Base-by-base conservation (phyloP, 2,888 invertebrate genomes). In the Nysson spinosus region DNA sequence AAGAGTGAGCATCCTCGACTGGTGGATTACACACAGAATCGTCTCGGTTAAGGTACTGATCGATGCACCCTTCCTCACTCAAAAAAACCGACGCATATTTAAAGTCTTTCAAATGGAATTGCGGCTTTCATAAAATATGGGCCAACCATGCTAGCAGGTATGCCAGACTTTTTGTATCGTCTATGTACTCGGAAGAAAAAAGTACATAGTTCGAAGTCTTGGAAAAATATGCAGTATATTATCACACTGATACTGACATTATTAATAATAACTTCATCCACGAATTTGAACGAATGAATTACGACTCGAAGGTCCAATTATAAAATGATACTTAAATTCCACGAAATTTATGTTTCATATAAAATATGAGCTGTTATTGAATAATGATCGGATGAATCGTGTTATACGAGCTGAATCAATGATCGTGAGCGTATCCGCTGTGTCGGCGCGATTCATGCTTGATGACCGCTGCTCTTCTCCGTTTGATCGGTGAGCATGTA, bases 401-500 rank as follows among this genome's bases (percentile, higher is more conserved):
- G 37, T 19, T 30, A 7, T 56, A 47, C 47, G 63, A 42, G 66
- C 51, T 63, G 63, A 56, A 42, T 63, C 66, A 47, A 66, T 52
- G 37, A n/a, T 50, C 26, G 32, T 22, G 16, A 2, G 47, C 32
- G 14, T 51, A 42, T 58, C 62, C 50, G 39, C 32, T 34, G 28
- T 43, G 62, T 39, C 58, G 43, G 39, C 43, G 7, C 44, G n/a
- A 20, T 26, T 61, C 50, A 32, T 54, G 34, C 50, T 35, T 43
- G 62, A 62, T 63, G 65, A 56, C 49, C 55, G 34, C 26, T 55
- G 65, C 51, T 66, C 66, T 56, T 56, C 63, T 72, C 44, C 60
- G 56, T 67, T 72, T 72, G 72, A 63, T 72, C 72, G 56, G 34
- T 66, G 57, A 40, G 32, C 24, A 11, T 61, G 43, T 39, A n/a